Conservation (phyloP, 2,797 vertebrate genomes). For the Morelia viridis region DNA sequence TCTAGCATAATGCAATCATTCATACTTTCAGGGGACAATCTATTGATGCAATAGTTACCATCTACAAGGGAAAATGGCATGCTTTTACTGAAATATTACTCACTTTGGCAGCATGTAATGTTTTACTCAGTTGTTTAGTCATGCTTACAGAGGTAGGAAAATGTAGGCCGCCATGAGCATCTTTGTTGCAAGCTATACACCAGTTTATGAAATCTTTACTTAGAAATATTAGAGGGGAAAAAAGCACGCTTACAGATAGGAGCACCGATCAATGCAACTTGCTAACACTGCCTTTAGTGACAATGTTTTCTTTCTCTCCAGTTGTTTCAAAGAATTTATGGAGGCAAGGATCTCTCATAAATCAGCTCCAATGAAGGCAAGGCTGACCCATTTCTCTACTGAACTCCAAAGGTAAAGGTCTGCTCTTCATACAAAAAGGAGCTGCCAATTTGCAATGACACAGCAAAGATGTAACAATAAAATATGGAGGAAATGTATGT, state of each 20-base stretch:
- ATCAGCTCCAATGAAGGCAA: conserved; percentile 43
- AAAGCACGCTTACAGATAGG: conserved; percentile 58
- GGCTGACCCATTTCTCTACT: conserved; percentile 57
- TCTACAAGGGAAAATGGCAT: conserved; percentile 2
- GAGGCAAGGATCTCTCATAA: conserved; percentile 28
- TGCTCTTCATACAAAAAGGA: conserved; percentile 37
- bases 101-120: not conserved
- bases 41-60: not conserved
- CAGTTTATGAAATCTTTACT: conserved; percentile 30
- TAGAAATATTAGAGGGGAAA: conserved; percentile 42
- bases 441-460: conserved; percentile 68
- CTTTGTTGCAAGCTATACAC: conserved; percentile 32
- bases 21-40: not conserved
- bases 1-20: not conserved
- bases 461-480: conserved; percentile 65
- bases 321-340: conserved; percentile 50
- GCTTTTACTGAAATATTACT: not conserved
- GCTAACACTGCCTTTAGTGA: conserved; percentile 45
- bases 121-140: not conserved
- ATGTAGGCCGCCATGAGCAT: conserved; percentile 29
- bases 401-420: conserved; percentile 52
- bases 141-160: conserved; percentile 7
- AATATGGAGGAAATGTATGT: not conserved
- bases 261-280: conserved; percentile 45
- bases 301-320: conserved; percentile 43